Evolutionary conservation across 2,113 vertebrate species (phyloP), one percentile per base, ranked within the genome.

Genomic region (Trichechus manatus): DNA sequence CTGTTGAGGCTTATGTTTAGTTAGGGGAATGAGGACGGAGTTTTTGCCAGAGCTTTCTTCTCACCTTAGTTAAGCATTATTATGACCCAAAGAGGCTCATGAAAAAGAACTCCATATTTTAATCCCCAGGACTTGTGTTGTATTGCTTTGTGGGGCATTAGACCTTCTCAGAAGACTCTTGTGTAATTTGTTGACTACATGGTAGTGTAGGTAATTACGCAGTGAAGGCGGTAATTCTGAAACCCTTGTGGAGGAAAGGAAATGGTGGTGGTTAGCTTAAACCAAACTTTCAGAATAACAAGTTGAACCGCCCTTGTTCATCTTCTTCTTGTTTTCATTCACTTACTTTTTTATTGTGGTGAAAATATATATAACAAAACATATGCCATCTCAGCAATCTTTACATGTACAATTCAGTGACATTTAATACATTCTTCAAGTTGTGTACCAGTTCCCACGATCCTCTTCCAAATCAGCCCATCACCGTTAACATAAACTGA

Each of bases 111-210:
- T 63, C 75, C 56, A 53, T 50, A 15, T 63, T 70, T 83, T 86
- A 92, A 77, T 93, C 79, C 17, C 68, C 83, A n/a, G 75, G 17
- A 42, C 13, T 10, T 89, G 79, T 64, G 70, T 15, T 77, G 50
- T 42, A 81, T 27, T 93, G 15, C 92, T 97, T 93, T 79, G 27
- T 47, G 9, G 20, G 6, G 33, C 31, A 29, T 72, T 82, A 53
- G n/a, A 77, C 74, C 80, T 83, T 89, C 87, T 95, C 91, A 50
- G 50, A 91, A 86, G 78, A 72, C 27, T 42, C 9, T 77, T 90
- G 53, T 93, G 8, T 77, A 56, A 88, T 77, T 33, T 72, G 42
- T 93, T 23, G 19, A 27, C 20, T 59, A 19, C 23, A 14, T 39
- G 64, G 42, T 39, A 50, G 11, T 87, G n/a, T 79, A 36, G 56